These are phyloP conservation scores for Aotus griseimembra DNA, from an alignment of 2,797 vertebrate species.

Conservation along the genomic window DNA sequence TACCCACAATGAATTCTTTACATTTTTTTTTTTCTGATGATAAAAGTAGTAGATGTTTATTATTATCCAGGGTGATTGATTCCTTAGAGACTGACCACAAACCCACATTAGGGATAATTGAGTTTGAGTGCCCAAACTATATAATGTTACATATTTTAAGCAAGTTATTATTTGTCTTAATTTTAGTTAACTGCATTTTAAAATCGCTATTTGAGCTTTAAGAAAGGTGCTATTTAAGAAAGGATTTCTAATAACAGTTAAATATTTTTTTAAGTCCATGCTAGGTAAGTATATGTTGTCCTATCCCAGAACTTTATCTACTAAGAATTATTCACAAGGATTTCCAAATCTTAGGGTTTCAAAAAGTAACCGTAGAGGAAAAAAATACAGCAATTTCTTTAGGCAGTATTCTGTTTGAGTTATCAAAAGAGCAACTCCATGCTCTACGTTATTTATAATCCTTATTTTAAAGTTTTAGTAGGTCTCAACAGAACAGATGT, in stretches of 20 bases:
- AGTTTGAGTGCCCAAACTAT: conserved; percentile 43
- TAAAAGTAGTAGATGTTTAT: conserved; percentile 40
- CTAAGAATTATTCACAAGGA: conserved; percentile 32
- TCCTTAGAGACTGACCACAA: neutral
- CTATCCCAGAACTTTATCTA: conserved; percentile 56
- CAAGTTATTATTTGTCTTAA: conserved; percentile 48
- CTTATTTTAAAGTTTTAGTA: neutral
- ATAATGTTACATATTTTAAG: conserved; percentile 56
- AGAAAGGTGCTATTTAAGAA: conserved; percentile 66
- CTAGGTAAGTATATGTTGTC: conserved; percentile 20
- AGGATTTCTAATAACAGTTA: conserved; percentile 55
- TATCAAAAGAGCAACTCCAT: conserved; percentile 44
- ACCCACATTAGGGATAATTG: conserved; percentile 1
- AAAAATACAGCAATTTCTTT: neutral
- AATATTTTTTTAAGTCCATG: neutral
- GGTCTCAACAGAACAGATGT: neutral
- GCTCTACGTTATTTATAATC: neutral
- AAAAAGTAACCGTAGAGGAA: neutral
- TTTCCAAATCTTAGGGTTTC: conserved; percentile 16
- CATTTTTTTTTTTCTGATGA: conserved; percentile 2
- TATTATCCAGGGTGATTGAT: conserved; percentile 21
- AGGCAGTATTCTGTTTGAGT: conserved; percentile 11
- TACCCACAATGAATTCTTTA: conserved; percentile 6
- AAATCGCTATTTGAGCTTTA: conserved; percentile 56
- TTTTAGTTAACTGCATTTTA: conserved; percentile 54